Evolutionary conservation across 2,888 invertebrate species (phyloP), one percentile per base, ranked within the genome.

Genomic region (Phoronis australis): DNA sequence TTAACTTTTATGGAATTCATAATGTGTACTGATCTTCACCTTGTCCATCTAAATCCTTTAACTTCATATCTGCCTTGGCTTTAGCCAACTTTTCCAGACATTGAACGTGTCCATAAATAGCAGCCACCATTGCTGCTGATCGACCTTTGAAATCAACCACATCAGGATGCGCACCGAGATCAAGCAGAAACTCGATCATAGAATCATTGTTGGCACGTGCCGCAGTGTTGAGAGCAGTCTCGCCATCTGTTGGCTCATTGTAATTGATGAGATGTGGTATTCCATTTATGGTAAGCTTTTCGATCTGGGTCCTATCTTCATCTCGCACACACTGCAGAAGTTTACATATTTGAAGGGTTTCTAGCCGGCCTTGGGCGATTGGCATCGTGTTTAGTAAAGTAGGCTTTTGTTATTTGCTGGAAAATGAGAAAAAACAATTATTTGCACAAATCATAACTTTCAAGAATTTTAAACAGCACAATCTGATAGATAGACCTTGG

Each of bases 131-230:
- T 3, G 73, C 68, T n/a, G 76, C 71, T 39, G 74, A 66, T 27
- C 66, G 52, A 6, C 77, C 77, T 54, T 72, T 64, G 31, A 71
- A 63, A 51, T 77, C 77, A 46, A 71, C 65, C 3, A 76, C 73
- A 60, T 77, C 74, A 3, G 77, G 77, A 57, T 76, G 74, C 37
- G 76, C 77, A n/a, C 73, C 74, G 12, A 72, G 59, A 5, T 64
- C 59, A 20, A 75, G 51, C 15, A 76, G 56, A 55, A 72, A 76
- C 45, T 70, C 66, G 25, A 76, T 65, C 72, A 76, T 75, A n/a
- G 68, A 65, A 47, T 76, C 76, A 55, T 75, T 72, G 59, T 76
- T 77, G 21, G 66, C 64, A 26, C 61, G 59, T 2, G 76, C 71
- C 20, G 76, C 76, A 15, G 72, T 67, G 26, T 65, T 67, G 5